Evolutionary conservation across 2,113 vertebrate genomes (phyloP).

Genomic region (Grammatotria lemairii): DNA sequence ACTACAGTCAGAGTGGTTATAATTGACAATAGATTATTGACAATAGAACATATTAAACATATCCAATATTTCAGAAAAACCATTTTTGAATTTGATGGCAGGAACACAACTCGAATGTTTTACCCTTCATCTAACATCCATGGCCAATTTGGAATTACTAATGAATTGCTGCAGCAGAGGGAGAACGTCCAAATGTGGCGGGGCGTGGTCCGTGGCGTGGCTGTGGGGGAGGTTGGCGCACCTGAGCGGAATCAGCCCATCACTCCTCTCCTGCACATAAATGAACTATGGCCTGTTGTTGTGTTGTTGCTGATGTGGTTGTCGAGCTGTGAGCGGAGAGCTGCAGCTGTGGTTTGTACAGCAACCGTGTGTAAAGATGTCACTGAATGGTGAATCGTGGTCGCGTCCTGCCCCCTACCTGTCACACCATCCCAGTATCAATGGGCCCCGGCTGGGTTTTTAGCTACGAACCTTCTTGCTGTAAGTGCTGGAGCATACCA

Average conservation of each 20-base stretch:
- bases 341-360: not conserved
- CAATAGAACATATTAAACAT: not conserved
- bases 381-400: not conserved
- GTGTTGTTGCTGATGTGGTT: not conserved
- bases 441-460: not conserved
- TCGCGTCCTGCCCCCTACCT: not conserved
- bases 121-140: not conserved
- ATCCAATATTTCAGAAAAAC: not conserved
- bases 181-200: not conserved
- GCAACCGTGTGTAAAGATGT: not conserved
- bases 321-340: not conserved
- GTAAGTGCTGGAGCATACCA: not conserved
- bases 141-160: not conserved
- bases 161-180: not conserved
- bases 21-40: not conserved
- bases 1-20: rapidly evolving
- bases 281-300: not conserved
- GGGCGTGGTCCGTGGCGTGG: not conserved
- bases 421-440: not conserved
- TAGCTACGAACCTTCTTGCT: not conserved
- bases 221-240: not conserved
- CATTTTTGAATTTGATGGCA: not conserved
- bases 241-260: not conserved
- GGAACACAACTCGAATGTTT: not conserved
- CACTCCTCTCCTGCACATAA: not conserved